Evolutionary conservation across 2,797 vertebrate species (phyloP), one percentile per base, ranked within the genome.

Genomic region (Menidia menidia): DNA sequence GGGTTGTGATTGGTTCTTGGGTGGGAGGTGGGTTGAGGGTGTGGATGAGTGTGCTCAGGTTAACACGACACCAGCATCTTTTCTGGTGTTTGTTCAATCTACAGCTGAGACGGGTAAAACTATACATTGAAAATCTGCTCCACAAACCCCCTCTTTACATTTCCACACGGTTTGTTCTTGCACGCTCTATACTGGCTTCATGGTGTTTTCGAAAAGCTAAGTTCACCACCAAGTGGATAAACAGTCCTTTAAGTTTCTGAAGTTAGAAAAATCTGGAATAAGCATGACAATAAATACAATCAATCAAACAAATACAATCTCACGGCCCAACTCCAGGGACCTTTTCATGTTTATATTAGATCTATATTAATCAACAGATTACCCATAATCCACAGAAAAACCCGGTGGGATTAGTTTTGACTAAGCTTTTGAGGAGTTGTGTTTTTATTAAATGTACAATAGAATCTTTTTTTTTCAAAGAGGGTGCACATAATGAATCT

Each of bases 1-100:
- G 35, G 6, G 39, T 62, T 64, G 44, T 47, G 68, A 92, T 91
- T 92, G 90, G 92, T 78, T 66, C 80, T 6, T 0, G 2, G n/a
- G 2, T 43, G 81, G 80, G 86, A 85, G 88, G 88, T 73, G 82
- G 83, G 65, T 68, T 75, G 0, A 16, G 82, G 65, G 75, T 39
- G 82, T 59, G 73, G 81, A 77, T 15, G 55, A 33, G 19, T 42
- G 58, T 81, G 81, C 77, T 82, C 68, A 43, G 80, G 63, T 87
- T 78, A 80, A 74, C 83, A 88, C 73, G 87, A 84, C 53, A 68
- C 56, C 48, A 47, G 71, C 73, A 48, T 74, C 69, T 81, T 70
- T 81, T 75, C 70, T 55, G 67, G 81, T 64, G 73, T 89, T 83
- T 77, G 73, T 61, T 59, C 67, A 67, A 66, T 63, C 55, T n/a